phyloP scores from a whole-genome alignment of 2,797 vertebrate species.

The Helarctos malayanus region DNA sequence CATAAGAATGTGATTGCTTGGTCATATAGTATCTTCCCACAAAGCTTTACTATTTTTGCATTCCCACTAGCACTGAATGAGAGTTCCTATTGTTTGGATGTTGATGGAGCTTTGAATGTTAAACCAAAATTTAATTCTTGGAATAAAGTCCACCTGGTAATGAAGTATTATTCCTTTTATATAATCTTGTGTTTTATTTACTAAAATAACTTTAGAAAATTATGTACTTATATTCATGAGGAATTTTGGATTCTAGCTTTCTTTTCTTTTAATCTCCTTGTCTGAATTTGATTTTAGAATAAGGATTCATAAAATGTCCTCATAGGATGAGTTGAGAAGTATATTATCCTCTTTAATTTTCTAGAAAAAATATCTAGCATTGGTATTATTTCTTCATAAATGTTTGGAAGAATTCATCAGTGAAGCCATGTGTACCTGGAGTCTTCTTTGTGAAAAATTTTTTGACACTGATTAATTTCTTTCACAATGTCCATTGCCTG shows the following conservation, averaged over 20 bases:
- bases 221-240: neutral
- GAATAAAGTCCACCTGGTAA: neutral
- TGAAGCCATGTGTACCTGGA: neutral
- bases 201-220: neutral
- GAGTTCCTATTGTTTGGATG: neutral
- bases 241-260: neutral
- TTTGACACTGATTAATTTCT: neutral
- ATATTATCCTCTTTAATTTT: neutral
- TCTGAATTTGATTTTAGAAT: neutral
- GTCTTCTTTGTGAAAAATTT: neutral
- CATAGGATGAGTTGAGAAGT: neutral
- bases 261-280: neutral
- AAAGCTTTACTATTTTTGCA: neutral
- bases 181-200: neutral
- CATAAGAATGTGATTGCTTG: neutral
- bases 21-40: neutral
- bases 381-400: neutral
- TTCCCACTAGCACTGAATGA: neutral
- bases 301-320: neutral
- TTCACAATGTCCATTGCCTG: neutral
- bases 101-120: neutral
- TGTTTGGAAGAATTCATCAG: neutral
- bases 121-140: neutral
- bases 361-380: neutral
- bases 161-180: neutral